Percentiles rank a stretch among this genome's conserved stretches.
Evolutionary conservation across 2,113 vertebrate species (phyloP).

Genomic region (Haliaeetus leucogaster): DNA sequence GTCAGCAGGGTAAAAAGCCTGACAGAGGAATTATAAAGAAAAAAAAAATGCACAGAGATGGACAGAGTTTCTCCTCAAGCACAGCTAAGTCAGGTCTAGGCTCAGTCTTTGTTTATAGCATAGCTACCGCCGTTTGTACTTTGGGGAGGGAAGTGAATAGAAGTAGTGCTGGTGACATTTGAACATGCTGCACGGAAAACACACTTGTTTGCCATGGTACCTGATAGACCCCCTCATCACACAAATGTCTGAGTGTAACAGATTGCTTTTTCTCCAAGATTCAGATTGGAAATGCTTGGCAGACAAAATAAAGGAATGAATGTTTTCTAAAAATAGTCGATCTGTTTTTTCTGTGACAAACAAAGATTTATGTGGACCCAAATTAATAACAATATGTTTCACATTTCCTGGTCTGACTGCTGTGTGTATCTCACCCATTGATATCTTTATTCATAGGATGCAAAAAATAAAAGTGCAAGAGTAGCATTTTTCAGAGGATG

Average conservation of each 20-base stretch:
- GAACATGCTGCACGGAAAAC: not conserved
- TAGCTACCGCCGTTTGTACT: not conserved
- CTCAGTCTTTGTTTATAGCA: not conserved
- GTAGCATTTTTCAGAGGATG: not conserved
- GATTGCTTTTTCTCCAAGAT: slow-evolving; percentile 7
- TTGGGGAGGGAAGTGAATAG: not conserved
- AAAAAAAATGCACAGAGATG: not conserved
- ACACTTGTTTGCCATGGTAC: not conserved
- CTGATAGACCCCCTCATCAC: not conserved
- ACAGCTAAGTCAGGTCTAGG: not conserved
- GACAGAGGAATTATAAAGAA: not conserved
- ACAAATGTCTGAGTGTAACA: not conserved
- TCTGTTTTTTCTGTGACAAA: not conserved
- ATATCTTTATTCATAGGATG: not conserved
- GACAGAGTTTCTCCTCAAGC: not conserved
- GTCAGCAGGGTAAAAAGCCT: not conserved
- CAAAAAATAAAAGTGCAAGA: not conserved
- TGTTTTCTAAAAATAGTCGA: slow-evolving; percentile 8
- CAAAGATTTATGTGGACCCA: not conserved
- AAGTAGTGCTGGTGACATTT: not conserved
- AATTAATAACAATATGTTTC: not conserved
- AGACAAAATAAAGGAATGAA: not conserved
- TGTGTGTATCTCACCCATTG: not conserved
- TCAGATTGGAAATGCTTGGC: not conserved
- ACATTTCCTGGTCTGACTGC: not conserved